Conservation (phyloP, 2,888 invertebrate genomes). For the Tetropium fuscum region DNA sequence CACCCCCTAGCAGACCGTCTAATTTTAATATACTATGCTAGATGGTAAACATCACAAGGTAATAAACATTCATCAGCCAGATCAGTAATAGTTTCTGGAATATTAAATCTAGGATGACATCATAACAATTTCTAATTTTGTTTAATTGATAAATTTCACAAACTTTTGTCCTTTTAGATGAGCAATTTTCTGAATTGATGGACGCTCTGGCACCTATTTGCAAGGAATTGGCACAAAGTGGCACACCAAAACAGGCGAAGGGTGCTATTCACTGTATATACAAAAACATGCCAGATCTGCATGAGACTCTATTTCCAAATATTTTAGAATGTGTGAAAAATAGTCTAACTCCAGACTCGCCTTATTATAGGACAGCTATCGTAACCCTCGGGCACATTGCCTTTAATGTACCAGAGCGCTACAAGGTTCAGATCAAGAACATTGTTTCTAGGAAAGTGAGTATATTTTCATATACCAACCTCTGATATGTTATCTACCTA, state of each 20-base stretch:
- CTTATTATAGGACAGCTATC: conserved; percentile 92
- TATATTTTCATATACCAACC: no score
- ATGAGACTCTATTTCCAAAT: conserved; percentile 83
- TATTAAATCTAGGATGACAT: no score
- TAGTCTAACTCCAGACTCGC: conserved; percentile 80
- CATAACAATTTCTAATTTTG: no score
- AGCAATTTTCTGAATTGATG: conserved; percentile 81
- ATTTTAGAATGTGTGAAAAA: conserved; percentile 84
- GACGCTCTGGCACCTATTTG: conserved; percentile 87
- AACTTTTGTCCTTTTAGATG: no score
- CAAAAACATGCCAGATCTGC: conserved; percentile 80
- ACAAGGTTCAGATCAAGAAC: conserved; percentile 91
- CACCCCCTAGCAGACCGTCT: no score
- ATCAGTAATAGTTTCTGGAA: no score
- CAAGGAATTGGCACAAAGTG: conserved; percentile 88
- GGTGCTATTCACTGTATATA: conserved; percentile 94
- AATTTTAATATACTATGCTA: no score
- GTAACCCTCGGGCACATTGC: conserved; percentile 96
- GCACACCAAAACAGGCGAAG: conserved; percentile 96
- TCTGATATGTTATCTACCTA: no score
- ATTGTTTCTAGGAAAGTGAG: conserved; percentile 90
- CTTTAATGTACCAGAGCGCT: conserved; percentile 89
- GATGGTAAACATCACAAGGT: no score
- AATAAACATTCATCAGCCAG: no score
- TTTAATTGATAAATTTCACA: no score